These are phyloP conservation scores for Chaitophorus viminalis DNA, from an alignment of 2,888 invertebrate genomes.

Conservation along the genomic window DNA sequence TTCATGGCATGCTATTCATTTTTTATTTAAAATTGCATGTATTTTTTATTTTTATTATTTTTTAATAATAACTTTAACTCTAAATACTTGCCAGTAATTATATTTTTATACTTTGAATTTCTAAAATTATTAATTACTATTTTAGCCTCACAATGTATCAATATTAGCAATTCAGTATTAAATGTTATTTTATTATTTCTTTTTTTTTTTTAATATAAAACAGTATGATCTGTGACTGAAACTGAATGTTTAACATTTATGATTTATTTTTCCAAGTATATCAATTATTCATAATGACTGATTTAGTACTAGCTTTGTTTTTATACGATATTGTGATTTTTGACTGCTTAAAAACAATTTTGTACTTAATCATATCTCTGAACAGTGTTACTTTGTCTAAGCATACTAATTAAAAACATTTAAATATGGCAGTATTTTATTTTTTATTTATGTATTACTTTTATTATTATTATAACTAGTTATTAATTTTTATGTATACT, in stretches of 20 bases:
- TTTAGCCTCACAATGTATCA: not conserved
- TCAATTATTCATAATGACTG: slow-evolving; percentile 22
- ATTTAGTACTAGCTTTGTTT: slow-evolving; percentile 16
- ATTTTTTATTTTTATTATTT: slow-evolving; percentile 5
- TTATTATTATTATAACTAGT: not conserved
- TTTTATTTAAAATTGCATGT: slow-evolving; percentile 29
- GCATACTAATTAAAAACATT: not conserved
- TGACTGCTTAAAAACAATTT: slow-evolving; percentile 12
- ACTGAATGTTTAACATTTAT: slow-evolving; percentile 7
- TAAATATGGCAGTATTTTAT: slow-evolving; percentile 18
- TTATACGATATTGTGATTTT: not conserved
- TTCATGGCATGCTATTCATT: not conserved
- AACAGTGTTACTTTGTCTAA: not conserved
- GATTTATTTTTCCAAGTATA: not conserved
- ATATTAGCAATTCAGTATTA: not conserved
- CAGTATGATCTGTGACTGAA: not conserved
- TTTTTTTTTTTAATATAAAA: not conserved
- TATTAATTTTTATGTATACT: slow-evolving; percentile 14
- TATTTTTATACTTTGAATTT: not conserved
- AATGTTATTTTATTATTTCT: too few relatives aligned
- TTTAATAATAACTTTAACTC: not conserved
- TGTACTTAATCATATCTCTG: slow-evolving; percentile 10
- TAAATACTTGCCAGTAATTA: slow-evolving; percentile 36
- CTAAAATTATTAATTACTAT: not conserved
- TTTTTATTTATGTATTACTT: slow-evolving; percentile 17